A percentile compares a stretch with the other conserved stretches of the same genome.
phyloP scores from a whole-genome alignment of 2,113 vertebrate species.

The Andinoacara biseriatus region DNA sequence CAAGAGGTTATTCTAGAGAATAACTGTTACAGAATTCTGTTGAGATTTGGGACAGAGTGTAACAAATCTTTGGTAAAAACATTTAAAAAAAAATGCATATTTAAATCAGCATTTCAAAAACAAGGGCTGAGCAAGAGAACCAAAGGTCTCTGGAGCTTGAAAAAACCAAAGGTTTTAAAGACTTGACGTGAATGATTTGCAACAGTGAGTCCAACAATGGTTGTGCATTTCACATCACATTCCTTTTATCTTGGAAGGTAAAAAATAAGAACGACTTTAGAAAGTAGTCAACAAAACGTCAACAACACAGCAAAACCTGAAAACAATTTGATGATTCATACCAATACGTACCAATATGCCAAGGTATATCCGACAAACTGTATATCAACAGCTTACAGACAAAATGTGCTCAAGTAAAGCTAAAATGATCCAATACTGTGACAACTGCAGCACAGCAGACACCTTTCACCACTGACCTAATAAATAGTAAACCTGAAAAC shows the following conservation, averaged over 20 bases:
- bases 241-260: background rate
- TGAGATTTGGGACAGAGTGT: background rate
- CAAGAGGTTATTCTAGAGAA: background rate
- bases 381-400: background rate
- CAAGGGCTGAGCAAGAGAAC: background rate
- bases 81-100: too few relatives aligned
- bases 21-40: background rate
- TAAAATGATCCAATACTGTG: background rate
- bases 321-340: background rate
- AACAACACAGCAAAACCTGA: background rate
- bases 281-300: background rate
- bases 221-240: background rate
- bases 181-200: background rate
- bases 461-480: constrained; percentile 9
- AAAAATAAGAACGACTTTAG: background rate
- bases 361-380: background rate
- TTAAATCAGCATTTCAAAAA: background rate
- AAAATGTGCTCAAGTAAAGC: background rate
- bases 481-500: constrained; percentile 22
- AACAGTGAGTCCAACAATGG: background rate
- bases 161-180: background rate
- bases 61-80: background rate
- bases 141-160: too few relatives aligned
- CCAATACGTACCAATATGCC: background rate
- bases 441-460: background rate